These are phyloP conservation scores for Vulpes lagopus DNA, from an alignment of 2,113 vertebrate species.

Conservation along the genomic window DNA sequence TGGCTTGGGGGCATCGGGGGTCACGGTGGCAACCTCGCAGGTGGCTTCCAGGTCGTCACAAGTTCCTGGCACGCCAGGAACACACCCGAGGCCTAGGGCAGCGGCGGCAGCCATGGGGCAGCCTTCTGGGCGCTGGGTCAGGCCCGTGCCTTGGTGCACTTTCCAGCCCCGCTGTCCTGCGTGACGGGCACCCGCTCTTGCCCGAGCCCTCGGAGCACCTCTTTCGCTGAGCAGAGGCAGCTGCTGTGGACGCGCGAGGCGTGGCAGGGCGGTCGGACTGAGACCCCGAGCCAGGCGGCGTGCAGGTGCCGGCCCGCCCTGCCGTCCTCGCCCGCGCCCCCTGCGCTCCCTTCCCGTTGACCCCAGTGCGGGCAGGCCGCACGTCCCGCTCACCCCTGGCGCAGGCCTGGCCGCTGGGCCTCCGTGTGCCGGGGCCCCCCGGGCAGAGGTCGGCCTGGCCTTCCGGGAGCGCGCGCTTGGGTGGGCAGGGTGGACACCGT, in stretches of 20 bases:
- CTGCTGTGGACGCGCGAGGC: too few relatives aligned
- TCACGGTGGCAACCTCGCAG: accelerated
- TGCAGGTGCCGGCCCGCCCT: too few relatives aligned
- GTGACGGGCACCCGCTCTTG: accelerated
- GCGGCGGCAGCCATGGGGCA: neutral
- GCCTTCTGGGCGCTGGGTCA: too few relatives aligned
- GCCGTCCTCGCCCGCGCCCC: neutral
- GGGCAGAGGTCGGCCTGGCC: neutral
- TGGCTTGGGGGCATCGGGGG: accelerated
- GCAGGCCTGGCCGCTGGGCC: too few relatives aligned
- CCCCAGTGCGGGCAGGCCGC: neutral
- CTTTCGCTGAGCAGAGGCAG: accelerated
- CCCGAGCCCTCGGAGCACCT: too few relatives aligned
- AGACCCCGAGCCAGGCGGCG: too few relatives aligned
- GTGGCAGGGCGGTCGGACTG: too few relatives aligned
- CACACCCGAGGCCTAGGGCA: neutral
- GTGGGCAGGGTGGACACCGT: neutral
- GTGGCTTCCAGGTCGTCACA: neutral
- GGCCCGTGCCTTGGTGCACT: neutral
- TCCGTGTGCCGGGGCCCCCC: too few relatives aligned
- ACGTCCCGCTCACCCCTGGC: too few relatives aligned
- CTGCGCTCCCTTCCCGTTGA: too few relatives aligned
- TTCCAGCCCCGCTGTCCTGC: neutral
- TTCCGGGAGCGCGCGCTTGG: neutral
- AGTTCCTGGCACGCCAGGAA: neutral